Conservation (phyloP, 2,888 invertebrate genomes). For the Pachymerium ferrugineum region DNA sequence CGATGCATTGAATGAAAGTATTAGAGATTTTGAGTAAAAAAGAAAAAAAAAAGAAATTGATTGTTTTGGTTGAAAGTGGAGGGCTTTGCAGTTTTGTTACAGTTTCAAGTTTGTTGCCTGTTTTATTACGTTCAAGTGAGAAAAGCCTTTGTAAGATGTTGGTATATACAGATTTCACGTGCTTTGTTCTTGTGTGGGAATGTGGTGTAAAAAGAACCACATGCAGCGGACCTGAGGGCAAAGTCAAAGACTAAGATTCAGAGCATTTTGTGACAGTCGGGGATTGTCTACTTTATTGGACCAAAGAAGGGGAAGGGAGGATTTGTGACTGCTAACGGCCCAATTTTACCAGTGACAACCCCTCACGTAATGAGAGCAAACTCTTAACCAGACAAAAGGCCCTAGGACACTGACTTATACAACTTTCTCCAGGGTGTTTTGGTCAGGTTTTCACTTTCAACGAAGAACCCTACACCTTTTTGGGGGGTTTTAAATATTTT, state of each 20-base stretch:
- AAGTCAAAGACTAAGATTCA: slow-evolving; percentile 21
- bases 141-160: slow-evolving; percentile 19
- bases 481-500: background rate
- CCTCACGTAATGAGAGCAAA: slow-evolving; percentile 24
- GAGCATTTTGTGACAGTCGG: slow-evolving; percentile 17
- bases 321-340: slow-evolving; percentile 24
- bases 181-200: slow-evolving; percentile 27
- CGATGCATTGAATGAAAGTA: background rate
- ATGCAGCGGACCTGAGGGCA: slow-evolving; percentile 27
- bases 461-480: background rate
- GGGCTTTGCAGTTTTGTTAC: background rate
- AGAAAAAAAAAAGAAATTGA: background rate
- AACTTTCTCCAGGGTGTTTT: background rate
- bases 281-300: slow-evolving; percentile 23
- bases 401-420: background rate
- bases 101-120: background rate
- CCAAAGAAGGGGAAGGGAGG: background rate
- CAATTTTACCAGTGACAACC: slow-evolving; percentile 17
- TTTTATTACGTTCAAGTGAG: slow-evolving; percentile 17
- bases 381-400: background rate
- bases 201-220: slow-evolving; percentile 27
- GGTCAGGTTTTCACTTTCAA: background rate
- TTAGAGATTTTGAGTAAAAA: background rate
- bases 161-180: slow-evolving; percentile 25
- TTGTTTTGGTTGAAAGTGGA: background rate